These are phyloP conservation scores for Lepidostoma basale DNA, from an alignment of 1,140 invertebrate genomes.

Conservation along the genomic window DNA sequence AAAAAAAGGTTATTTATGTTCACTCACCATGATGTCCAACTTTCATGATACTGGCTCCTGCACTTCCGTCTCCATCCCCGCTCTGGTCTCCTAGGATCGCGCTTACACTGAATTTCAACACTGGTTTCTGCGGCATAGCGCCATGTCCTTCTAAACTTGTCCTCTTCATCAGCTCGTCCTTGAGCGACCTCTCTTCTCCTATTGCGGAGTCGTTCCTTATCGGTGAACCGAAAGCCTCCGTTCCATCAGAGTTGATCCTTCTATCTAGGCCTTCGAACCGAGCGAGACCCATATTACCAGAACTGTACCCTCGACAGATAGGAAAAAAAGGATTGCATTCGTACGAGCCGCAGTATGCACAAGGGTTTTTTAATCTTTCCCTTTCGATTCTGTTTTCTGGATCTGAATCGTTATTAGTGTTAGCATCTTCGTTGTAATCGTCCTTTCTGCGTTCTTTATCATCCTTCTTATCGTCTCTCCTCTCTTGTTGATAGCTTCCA, in stretches of 20 bases:
- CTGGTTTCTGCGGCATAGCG: conserved; percentile 65
- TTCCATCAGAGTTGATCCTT: conserved; percentile 44
- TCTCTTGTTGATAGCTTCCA: conserved; percentile 29
- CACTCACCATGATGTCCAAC: conserved; percentile 41
- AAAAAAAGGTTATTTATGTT: too few species aligned
- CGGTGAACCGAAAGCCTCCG: conserved; percentile 21
- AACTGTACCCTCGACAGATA: conserved; percentile 30
- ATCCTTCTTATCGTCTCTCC: conserved; percentile 41
- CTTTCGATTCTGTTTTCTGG: conserved; percentile 55
- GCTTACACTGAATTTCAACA: conserved; percentile 91
- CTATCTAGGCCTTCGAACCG: conserved; percentile 48
- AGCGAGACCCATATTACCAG: not conserved
- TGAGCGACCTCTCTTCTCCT: conserved; percentile 45
- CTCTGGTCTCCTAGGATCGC: conserved; percentile 88
- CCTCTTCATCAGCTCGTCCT: conserved; percentile 48
- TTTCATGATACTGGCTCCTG: conserved; percentile 68
- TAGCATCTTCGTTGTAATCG: conserved; percentile 49
- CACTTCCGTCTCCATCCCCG: conserved; percentile 75
- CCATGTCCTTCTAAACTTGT: conserved; percentile 53
- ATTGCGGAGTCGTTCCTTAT: not conserved
- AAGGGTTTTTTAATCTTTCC: conserved; percentile 52
- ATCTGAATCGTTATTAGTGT: conserved; percentile 53
- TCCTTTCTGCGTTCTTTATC: conserved; percentile 48
- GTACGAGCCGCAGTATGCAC: conserved; percentile 40
- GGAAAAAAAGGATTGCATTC: conserved; percentile 44